Conservation (phyloP, 2,113 vertebrate species). For the Halcyon senegalensis region DNA sequence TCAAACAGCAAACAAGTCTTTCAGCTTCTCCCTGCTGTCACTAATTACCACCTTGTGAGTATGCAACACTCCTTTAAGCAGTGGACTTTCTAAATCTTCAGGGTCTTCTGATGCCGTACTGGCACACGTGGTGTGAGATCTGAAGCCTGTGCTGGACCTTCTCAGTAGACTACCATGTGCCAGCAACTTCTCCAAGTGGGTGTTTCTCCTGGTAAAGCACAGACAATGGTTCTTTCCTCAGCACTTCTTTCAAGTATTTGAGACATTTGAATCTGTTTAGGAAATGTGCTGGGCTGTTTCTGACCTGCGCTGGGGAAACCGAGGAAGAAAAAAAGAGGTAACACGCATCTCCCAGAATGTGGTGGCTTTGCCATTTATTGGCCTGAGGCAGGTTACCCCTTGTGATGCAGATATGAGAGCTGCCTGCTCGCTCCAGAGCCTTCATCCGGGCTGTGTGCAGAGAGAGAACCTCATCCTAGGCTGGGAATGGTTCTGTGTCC, state of each 20-base stretch:
- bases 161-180: fast-evolving
- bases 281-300: not conserved
- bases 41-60: not conserved
- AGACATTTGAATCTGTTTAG: not conserved
- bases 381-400: fast-evolving
- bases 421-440: not conserved
- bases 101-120: not conserved
- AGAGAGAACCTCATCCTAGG: not conserved
- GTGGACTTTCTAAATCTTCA: not conserved
- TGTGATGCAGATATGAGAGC: not conserved
- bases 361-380: fast-evolving
- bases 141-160: not conserved
- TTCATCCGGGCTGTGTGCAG: not conserved
- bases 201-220: fast-evolving
- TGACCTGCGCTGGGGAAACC: fast-evolving
- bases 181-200: fast-evolving
- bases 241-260: not conserved
- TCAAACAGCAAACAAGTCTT: not conserved
- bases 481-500: fast-evolving
- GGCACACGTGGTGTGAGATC: not conserved
- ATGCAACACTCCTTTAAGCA: not conserved
- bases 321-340: not conserved
- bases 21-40: not conserved
- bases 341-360: not conserved
- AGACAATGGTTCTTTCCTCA: not conserved